Percentiles rank a stretch among this genome's conserved stretches.
Evolutionary conservation across 2,888 invertebrate genomes (phyloP).

Genomic region (Exephanes ischioxanthus): DNA sequence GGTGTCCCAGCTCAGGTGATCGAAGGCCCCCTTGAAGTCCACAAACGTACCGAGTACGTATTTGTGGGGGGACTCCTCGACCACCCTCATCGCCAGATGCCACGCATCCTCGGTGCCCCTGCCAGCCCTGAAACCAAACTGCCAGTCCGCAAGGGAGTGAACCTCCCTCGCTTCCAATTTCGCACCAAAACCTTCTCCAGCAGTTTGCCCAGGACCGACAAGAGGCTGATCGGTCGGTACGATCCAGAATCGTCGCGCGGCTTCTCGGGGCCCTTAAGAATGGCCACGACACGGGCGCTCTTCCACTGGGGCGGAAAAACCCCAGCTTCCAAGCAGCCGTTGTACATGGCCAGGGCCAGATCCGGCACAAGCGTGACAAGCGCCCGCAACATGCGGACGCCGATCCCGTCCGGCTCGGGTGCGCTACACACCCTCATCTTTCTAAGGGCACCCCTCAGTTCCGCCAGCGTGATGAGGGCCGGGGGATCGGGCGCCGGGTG

Average conservation of each 20-base stretch:
- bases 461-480: not conserved
- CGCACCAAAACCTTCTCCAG: not conserved
- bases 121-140: constrained; percentile 32
- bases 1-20: not conserved
- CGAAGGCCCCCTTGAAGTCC: constrained; percentile 16
- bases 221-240: not conserved
- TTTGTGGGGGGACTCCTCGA: constrained; percentile 19
- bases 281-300: constrained; percentile 26
- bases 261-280: constrained; percentile 7
- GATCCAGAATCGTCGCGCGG: constrained; percentile 34
- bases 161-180: constrained; percentile 8
- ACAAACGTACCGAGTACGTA: constrained; percentile 1
- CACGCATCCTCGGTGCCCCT: constrained; percentile 24
- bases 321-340: constrained; percentile 34
- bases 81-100: not conserved
- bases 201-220: constrained; percentile 1
- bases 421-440: not conserved
- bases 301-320: constrained; percentile 35
- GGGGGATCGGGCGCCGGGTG: too few relatives aligned
- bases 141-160: constrained; percentile 21
- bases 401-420: not conserved
- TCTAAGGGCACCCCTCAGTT: not conserved
- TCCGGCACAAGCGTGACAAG: not conserved
- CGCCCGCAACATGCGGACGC: not conserved
- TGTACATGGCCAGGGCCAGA: too few relatives aligned